Base-by-base conservation (phyloP, 2,888 invertebrate species). In the Zygogramma bicolorata region DNA sequence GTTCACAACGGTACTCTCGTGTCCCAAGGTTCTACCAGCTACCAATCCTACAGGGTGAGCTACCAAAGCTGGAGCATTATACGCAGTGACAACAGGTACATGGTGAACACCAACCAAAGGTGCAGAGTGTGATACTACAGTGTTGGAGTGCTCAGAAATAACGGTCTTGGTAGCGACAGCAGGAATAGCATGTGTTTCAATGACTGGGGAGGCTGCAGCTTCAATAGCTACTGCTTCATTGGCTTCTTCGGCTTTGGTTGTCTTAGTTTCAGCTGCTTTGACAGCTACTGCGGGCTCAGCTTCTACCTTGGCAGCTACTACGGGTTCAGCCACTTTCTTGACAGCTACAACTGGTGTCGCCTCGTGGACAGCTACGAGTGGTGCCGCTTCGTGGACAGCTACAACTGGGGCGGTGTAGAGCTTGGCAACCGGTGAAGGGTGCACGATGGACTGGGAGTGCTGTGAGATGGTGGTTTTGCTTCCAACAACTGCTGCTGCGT, bases 161-260 rank as follows among this genome's bases (percentile, higher is more conserved):
- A 42, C 42, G 13, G 62, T 62, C 8, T 65, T 57, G 4, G 71
- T 70, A 53, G 73, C 70, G 27, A 73, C 31, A 42, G 65, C 72
- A 57, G 77, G 77, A 29, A 76, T 70, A 38, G 74, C 31, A 57
- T 71, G 70, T 27, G 74, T 73, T 25, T 57, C 15, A 13, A 75
- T 7, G 25, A 62, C 57, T 25, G 62, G 53, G 7, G 27, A 13
- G n/a, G 53, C 7, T 22, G 13, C 25, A n/a, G 53, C 53, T 15
- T 10, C 27, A 5, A 27, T 13, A 22, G 2, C 18, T n/a, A 6
- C 13, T 4, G 1, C 53, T 13, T 25, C 53, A 5, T 53, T 5
- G 3, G 27, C n/a, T 10, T 22, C 46, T 20, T 46, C 3, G 20
- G 46, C 46, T 46, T 42, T 62, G 13, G 71, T 57, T n/a, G 61